A percentile compares a stretch with the other conserved stretches of the same genome.
Conservation (phyloP, 2,797 vertebrate species). For the Thamnophis elegans region DNA sequence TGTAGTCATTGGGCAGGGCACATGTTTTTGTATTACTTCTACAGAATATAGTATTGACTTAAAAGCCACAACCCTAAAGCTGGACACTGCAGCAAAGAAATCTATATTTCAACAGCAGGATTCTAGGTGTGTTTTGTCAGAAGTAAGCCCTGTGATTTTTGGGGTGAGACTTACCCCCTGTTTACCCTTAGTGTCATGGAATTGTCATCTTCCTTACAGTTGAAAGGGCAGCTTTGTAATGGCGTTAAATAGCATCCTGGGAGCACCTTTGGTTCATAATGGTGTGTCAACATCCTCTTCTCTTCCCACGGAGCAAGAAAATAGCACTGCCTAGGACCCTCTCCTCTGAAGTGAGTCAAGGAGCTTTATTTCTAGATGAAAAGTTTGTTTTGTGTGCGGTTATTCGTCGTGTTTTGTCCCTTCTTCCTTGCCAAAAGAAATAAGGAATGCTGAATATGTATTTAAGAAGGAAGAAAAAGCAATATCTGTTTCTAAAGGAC, state of each 20-base stretch:
- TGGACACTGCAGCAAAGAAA: conserved; percentile 65
- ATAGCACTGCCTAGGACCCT: conserved; percentile 52
- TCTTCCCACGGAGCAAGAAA: conserved; percentile 61
- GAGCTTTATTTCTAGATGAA: conserved; percentile 51
- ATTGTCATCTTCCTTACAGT: conserved; percentile 72
- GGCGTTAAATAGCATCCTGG: conserved; percentile 59
- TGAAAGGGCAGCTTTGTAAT: conserved; percentile 61
- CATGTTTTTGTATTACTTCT: conserved; percentile 42
- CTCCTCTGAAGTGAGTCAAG: conserved; percentile 57
- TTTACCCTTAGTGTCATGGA: not conserved
- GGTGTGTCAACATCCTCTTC: conserved; percentile 47
- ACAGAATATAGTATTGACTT: conserved; percentile 48
- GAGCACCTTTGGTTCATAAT: conserved; percentile 52
- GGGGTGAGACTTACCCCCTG: not conserved
- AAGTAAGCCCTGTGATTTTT: not conserved
- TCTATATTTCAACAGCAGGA: conserved; percentile 58
- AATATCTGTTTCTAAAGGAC: conserved; percentile 69
- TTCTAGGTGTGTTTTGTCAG: not conserved
- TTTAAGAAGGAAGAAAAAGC: conserved; percentile 79
- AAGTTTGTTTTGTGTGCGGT: conserved; percentile 61
- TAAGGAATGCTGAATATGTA: conserved; percentile 73
- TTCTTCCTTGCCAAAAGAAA: conserved; percentile 47
- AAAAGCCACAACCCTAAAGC: conserved; percentile 17
- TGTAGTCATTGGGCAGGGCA: conserved; percentile 59
- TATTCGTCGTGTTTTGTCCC: conserved; percentile 52